Evolutionary conservation across 1,140 invertebrate species (phyloP), one percentile per base, ranked within the genome.

Genomic region (Drosophila orena): DNA sequence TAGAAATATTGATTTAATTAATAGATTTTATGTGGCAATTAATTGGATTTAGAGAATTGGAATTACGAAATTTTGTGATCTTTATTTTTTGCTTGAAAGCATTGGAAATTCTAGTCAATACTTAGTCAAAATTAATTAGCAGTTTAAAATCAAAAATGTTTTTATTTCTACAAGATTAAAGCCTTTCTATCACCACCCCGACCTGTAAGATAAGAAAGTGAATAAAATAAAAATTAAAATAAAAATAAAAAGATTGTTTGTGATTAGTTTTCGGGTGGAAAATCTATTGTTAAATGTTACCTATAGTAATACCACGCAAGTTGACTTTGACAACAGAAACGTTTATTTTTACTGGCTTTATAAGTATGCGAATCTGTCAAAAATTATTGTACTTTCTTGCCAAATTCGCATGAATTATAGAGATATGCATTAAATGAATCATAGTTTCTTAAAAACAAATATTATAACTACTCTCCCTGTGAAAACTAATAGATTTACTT

Each of bases 81-180:
- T 44, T 75, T 43, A 74, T 74, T 75, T 75, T 56, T 38, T 22
- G 46, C 47, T 66, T 75, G 10, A 11, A 34, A 43, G 37, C 58
- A 75, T 55, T 72, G 58, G 70, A 74, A 75, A 76, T 76, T 76
- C 60, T 76, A 76, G 72, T 76, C 73, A 68, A 76, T 59, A 76
- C 35, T 38, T 43, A 68, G 66, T 69, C 64, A 20, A 70, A 70
- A 70, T 70, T 70, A 47, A 50, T 69, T 66, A 53, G 47, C 37
- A 57, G 58, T 46, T 62, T 20, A 38, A 52, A 34, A 38, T 68
- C 46, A 68, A 55, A 64, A 65, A 56, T 24, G 40, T 40, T 56
- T 57, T 73, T 73, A 54, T 35, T 47, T 70, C 69, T 49, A 7
- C 30, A 37, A 65, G n/a, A 43, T 34, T 14, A 38, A 68, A 68